These are phyloP conservation scores for Heliconius melpomene DNA, from an alignment of 1,140 invertebrate species.

Conservation along the genomic window DNA sequence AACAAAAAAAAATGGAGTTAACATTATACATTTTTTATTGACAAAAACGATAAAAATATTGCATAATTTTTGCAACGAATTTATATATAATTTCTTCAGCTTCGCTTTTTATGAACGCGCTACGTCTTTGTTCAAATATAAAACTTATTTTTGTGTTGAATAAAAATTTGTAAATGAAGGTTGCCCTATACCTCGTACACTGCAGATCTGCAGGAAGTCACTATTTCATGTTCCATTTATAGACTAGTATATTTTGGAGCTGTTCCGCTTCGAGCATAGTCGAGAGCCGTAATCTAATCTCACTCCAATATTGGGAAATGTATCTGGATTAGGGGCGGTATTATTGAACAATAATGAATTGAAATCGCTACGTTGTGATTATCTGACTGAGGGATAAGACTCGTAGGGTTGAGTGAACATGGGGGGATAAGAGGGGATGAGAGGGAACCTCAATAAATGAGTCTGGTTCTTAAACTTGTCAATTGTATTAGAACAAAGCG, in stretches of 20 bases:
- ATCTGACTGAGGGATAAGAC: neutral
- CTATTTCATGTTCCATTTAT: neutral
- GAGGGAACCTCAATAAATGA: neutral
- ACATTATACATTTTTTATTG: too few species aligned
- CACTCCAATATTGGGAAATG: constrained; percentile 27
- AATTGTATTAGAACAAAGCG: too few species aligned
- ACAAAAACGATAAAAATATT: too few species aligned
- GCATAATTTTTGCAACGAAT: too few species aligned
- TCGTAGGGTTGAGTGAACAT: neutral
- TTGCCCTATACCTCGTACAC: too few species aligned
- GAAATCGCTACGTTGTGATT: constrained; percentile 17
- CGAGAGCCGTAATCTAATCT: constrained; percentile 27
- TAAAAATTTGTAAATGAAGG: too few species aligned
- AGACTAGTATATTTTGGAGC: neutral
- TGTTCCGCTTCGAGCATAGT: neutral
- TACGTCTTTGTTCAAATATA: too few species aligned
- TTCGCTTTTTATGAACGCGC: too few species aligned
- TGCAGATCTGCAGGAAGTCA: too few species aligned
- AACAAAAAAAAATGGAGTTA: too few species aligned
- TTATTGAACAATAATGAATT: constrained; percentile 29
- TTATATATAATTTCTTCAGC: too few species aligned
- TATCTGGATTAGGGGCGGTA: constrained; percentile 21
- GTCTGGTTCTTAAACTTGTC: neutral
- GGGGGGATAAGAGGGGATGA: neutral
- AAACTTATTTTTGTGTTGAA: too few species aligned